These are phyloP conservation scores for Torymus texanus DNA, from an alignment of 2,888 invertebrate species.

Conservation along the genomic window DNA sequence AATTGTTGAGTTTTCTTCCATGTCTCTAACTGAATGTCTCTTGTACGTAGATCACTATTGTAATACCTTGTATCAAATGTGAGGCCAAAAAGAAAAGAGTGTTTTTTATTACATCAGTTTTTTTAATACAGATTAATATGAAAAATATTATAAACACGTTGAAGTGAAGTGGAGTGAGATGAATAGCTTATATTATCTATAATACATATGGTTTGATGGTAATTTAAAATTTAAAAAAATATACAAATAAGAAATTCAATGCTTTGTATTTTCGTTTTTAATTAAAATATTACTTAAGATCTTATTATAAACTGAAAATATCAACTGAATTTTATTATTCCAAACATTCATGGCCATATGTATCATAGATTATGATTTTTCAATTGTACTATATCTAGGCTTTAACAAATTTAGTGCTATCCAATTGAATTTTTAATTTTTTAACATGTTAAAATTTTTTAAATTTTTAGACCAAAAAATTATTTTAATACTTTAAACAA, in stretches of 20 bases:
- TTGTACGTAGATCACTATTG: constrained; percentile 57
- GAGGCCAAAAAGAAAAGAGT: constrained; percentile 70
- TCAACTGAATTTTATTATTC: constrained; percentile 29
- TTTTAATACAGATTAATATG: constrained; percentile 66
- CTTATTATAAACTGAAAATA: constrained; percentile 26
- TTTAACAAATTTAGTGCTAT: constrained; percentile 70
- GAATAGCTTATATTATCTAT: constrained; percentile 65
- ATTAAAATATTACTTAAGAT: constrained; percentile 6
- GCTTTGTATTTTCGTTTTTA: constrained; percentile 40
- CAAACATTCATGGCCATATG: constrained; percentile 36
- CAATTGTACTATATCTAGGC: constrained; percentile 59
- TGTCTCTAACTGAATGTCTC: constrained; percentile 60
- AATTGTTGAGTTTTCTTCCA: constrained; percentile 58
- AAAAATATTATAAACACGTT: constrained; percentile 68
- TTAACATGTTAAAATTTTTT: constrained; percentile 62
- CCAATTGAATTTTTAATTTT: constrained; percentile 67
- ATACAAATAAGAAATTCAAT: constrained; percentile 36
- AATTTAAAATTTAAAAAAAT: constrained; percentile 37
- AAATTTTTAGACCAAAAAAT: constrained; percentile 53
- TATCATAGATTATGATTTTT: constrained; percentile 46
- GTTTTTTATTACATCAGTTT: constrained; percentile 71
- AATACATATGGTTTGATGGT: constrained; percentile 63
- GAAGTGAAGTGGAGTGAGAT: constrained; percentile 57
- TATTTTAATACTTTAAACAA: constrained; percentile 45
- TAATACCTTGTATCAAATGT: constrained; percentile 59